phyloP scores from a whole-genome alignment of 2,888 invertebrate species.

The Prionchulus punctatus region DNA sequence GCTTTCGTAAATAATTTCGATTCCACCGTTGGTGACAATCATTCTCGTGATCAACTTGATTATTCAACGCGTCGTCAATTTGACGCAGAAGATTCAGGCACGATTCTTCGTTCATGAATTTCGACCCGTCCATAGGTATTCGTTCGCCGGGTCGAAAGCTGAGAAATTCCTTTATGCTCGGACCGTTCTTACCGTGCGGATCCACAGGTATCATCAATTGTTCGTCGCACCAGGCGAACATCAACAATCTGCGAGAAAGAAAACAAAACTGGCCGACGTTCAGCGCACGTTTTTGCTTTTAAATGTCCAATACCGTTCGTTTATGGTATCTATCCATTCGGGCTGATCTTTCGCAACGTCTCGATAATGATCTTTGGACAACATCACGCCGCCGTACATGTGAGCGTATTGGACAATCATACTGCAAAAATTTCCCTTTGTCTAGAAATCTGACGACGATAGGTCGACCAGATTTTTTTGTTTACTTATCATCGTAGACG shows the following conservation, averaged over 20 bases:
- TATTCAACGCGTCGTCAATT: neutral
- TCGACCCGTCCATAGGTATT: neutral
- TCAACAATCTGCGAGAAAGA: neutral
- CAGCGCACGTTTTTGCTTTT: too few relatives aligned
- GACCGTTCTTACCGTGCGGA: neutral
- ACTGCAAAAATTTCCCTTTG: neutral
- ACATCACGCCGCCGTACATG: neutral
- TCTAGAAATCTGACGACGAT: too few relatives aligned
- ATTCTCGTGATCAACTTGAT: too few relatives aligned
- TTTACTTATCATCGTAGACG: constrained; percentile 4
- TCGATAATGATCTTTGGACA: constrained; percentile 3
- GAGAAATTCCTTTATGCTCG: neutral
- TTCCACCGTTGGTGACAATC: too few relatives aligned
- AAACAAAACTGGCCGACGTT: too few relatives aligned
- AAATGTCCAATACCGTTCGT: too few relatives aligned
- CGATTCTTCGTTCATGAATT: neutral
- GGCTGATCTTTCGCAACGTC: neutral
- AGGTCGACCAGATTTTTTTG: too few relatives aligned
- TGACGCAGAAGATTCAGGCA: neutral
- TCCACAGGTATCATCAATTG: neutral
- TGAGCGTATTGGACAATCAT: constrained; percentile 4
- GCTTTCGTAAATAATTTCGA: too few relatives aligned
- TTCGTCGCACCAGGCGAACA: neutral
- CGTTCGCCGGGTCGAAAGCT: neutral
- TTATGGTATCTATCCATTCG: constrained; percentile 1